These are phyloP conservation scores for Philhelius pedissequus DNA, from an alignment of 2,888 invertebrate genomes.

Conservation along the genomic window DNA sequence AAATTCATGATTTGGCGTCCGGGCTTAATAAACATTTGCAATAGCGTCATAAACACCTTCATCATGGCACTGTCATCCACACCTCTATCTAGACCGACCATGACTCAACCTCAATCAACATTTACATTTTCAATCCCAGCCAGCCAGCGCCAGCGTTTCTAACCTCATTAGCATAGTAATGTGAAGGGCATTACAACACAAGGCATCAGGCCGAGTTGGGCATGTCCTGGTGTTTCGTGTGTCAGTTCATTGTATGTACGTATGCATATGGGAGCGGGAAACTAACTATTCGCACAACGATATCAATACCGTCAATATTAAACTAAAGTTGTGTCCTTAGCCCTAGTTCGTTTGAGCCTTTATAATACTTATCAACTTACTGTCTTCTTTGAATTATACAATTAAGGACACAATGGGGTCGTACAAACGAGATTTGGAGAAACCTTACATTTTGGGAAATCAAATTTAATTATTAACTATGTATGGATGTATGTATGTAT, in stretches of 20 bases:
- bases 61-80: slow-evolving; percentile 9
- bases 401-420: not conserved
- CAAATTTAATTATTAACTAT: no score
- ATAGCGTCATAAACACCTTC: slow-evolving; percentile 6
- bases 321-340: slow-evolving; percentile 2
- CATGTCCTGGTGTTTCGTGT: slow-evolving; percentile 4
- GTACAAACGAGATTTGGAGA: not conserved
- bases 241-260: not conserved
- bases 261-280: not conserved
- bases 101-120: slow-evolving; percentile 62
- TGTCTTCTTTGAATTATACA: not conserved
- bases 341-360: not conserved
- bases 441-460: not conserved
- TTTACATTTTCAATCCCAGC: slow-evolving; percentile 60
- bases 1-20: not conserved
- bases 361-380: not conserved
- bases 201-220: slow-evolving; percentile 14
- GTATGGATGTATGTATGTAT: no score
- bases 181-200: slow-evolving; percentile 50
- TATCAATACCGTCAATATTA: not conserved
- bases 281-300: not conserved
- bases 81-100: slow-evolving; percentile 15
- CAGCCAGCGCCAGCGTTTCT: slow-evolving; percentile 31
- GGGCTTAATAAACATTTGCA: slow-evolving; percentile 9
- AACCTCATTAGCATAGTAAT: slow-evolving; percentile 63